These are phyloP conservation scores for Okapia johnstoni DNA, from an alignment of 2,113 vertebrate species.

Conservation along the genomic window DNA sequence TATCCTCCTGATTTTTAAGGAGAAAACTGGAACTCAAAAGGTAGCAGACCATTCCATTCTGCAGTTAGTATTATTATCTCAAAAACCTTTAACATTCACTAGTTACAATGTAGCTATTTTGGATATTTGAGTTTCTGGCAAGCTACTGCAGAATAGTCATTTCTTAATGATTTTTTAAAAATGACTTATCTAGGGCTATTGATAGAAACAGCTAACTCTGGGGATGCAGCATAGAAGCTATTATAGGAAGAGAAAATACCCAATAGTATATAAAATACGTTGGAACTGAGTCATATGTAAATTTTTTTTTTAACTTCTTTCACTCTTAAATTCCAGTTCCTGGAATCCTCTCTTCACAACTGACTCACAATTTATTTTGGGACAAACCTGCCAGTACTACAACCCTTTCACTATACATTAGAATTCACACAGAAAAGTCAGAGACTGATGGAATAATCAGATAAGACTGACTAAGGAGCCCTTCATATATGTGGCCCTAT, in stretches of 20 bases:
- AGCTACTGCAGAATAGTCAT: background rate
- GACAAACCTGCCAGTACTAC: background rate
- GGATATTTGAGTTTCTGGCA: background rate
- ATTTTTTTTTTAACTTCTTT: conserved; percentile 29
- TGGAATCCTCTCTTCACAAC: conserved; percentile 29
- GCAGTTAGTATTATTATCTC: conserved; percentile 21
- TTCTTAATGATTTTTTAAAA: background rate
- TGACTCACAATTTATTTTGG: conserved; percentile 46
- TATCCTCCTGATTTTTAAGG: background rate
- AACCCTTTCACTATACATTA: background rate
- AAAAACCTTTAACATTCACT: background rate
- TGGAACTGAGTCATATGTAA: conserved; percentile 40
- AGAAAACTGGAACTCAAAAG: background rate
- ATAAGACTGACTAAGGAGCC: background rate
- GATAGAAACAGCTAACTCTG: conserved; percentile 14
- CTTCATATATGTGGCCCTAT: background rate
- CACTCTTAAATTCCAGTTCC: conserved; percentile 42
- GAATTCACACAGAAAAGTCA: background rate
- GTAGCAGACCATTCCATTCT: background rate
- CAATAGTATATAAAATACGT: background rate
- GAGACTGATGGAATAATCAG: background rate
- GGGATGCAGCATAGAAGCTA: background rate
- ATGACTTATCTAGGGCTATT: background rate
- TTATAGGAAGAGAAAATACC: conserved; percentile 17
- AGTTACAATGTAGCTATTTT: background rate